phyloP scores from a whole-genome alignment of 2,888 invertebrate genomes.

The Drosophila phalerata region DNA sequence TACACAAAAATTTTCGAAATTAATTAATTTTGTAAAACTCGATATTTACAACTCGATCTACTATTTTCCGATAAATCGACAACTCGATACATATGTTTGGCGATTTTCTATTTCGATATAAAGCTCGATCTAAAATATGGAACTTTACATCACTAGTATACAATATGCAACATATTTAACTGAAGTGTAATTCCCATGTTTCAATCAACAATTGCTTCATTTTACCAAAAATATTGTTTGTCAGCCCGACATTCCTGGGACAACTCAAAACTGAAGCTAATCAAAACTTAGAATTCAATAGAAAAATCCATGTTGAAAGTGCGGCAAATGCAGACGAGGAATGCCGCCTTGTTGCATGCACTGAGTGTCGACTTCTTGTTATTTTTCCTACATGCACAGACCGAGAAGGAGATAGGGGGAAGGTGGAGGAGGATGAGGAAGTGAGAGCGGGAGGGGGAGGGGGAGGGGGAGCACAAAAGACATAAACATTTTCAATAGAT shows the following conservation, averaged over 20 bases:
- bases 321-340: background rate
- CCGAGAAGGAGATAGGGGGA: background rate
- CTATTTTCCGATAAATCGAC: too few species aligned
- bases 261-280: slow-evolving; percentile 6
- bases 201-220: background rate
- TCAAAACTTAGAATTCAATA: slow-evolving; percentile 20
- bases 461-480: slow-evolving; percentile 38
- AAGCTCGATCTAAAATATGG: too few species aligned
- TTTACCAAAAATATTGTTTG: slow-evolving; percentile 3
- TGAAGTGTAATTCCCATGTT: slow-evolving; percentile 2
- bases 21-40: too few species aligned
- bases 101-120: too few species aligned
- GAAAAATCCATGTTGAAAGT: slow-evolving; percentile 2
- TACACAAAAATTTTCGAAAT: too few species aligned
- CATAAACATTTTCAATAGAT: slow-evolving; percentile 79
- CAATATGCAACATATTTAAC: slow-evolving; percentile 4
- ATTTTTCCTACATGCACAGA: slow-evolving; percentile 26
- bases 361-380: slow-evolving; percentile 27
- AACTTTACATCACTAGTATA: too few species aligned
- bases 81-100: too few species aligned
- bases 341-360: slow-evolving; percentile 24
- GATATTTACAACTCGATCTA: too few species aligned
- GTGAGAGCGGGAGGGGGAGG: background rate
- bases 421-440: background rate
- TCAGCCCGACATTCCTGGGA: too few species aligned